phyloP scores from a whole-genome alignment of 2,888 invertebrate genomes.

The Scelioninae gen. 1 region DNA sequence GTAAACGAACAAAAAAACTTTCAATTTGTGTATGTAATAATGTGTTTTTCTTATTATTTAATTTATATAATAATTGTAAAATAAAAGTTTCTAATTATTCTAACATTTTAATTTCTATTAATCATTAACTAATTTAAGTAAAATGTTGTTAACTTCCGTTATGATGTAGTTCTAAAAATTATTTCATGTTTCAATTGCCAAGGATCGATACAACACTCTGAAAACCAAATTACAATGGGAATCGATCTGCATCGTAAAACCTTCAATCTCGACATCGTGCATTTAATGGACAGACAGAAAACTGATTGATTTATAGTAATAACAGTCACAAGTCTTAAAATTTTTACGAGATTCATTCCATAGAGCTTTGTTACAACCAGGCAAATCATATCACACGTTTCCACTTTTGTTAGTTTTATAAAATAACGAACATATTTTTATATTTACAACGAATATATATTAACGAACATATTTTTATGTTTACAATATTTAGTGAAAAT shows the following conservation, averaged over 20 bases:
- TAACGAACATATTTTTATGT: not conserved
- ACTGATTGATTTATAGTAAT: constrained; percentile 46
- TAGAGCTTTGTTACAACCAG: not conserved
- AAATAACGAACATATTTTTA: not conserved
- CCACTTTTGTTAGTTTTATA: too few relatives aligned
- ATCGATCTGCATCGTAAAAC: constrained; percentile 38
- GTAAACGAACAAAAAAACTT: too few relatives aligned
- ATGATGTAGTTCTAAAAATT: not conserved
- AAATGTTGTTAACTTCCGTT: not conserved
- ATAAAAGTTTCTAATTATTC: too few relatives aligned
- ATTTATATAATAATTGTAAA: too few relatives aligned
- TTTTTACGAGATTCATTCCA: constrained; percentile 16
- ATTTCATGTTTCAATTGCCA: constrained; percentile 7
- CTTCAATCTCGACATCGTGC: constrained; percentile 18
- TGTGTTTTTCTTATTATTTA: too few relatives aligned
- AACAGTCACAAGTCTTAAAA: constrained; percentile 27
- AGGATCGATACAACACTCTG: constrained; percentile 19
- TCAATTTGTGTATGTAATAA: too few relatives aligned
- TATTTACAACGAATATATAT: not conserved
- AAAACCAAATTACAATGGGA: constrained; percentile 22
- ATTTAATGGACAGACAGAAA: constrained; percentile 36
- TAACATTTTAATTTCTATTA: too few relatives aligned
- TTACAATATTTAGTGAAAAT: too few relatives aligned
- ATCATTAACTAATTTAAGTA: not conserved
- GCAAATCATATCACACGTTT: not conserved